Evolutionary conservation across 92 coral and sea anemone species (phyloP).

Genomic region (Epizoanthus stellaris): DNA sequence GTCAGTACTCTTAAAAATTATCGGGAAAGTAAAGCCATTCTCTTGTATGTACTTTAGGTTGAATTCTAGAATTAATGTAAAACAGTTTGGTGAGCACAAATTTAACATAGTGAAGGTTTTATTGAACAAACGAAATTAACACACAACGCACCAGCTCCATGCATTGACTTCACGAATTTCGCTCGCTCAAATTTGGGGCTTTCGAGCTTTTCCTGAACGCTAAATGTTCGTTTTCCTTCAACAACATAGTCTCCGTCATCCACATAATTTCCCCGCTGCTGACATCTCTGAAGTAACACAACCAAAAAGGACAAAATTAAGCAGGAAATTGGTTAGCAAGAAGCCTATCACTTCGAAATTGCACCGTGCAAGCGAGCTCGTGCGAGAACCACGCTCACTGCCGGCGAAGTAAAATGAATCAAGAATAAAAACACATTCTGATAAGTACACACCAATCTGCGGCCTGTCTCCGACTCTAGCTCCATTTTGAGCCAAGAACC

Average conservation of each 20-base stretch:
- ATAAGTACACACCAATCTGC: slow-evolving; percentile 91
- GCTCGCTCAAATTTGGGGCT: slow-evolving; percentile 80
- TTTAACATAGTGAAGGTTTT: slow-evolving; percentile 43
- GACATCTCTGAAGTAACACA: slow-evolving; percentile 80
- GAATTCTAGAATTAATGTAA: slow-evolving; percentile 75
- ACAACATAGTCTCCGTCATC: slow-evolving; percentile 92
- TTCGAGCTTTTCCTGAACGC: slow-evolving; percentile 90
- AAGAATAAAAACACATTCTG: slow-evolving; percentile 40
- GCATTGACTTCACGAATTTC: slow-evolving; percentile 76
- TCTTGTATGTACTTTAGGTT: slow-evolving; percentile 87
- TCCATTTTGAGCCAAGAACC: slow-evolving; percentile 77
- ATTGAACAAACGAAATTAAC: slow-evolving; percentile 56
- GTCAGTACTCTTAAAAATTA: slow-evolving; percentile 69
- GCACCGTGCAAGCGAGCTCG: slow-evolving; percentile 6
- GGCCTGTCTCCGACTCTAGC: slow-evolving; percentile 68
- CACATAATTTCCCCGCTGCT: slow-evolving; percentile 92
- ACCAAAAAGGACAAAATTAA: slow-evolving; percentile 46
- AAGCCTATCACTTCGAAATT: slow-evolving; percentile 20
- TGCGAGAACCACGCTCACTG: slow-evolving; percentile 32
- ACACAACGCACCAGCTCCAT: slow-evolving; percentile 90
- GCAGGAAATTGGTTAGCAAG: slow-evolving; percentile 41
- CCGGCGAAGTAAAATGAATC: slow-evolving; percentile 27
- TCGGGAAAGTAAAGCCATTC: slow-evolving; percentile 83
- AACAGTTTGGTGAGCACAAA: slow-evolving; percentile 58
- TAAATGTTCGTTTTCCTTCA: slow-evolving; percentile 98